Evolutionary conservation across 2,113 vertebrate genomes (phyloP).

Genomic region (Halichoerus grypus): DNA sequence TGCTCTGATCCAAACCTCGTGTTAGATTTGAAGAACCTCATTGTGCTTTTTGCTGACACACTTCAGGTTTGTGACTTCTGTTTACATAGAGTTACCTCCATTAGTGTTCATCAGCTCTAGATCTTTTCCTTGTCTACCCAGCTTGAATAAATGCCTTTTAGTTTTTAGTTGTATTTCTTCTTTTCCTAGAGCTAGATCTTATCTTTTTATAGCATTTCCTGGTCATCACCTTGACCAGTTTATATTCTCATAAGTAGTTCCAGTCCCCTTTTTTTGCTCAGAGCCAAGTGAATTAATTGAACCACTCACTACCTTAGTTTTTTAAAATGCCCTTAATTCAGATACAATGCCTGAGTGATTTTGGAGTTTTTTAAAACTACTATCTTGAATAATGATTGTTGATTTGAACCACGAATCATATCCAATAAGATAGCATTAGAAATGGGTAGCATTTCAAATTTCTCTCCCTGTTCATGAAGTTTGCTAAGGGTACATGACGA

Average conservation of each 20-base stretch:
- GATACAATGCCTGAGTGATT: background rate
- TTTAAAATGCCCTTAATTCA: conserved; percentile 33
- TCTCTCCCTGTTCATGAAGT: background rate
- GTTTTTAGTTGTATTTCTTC: background rate
- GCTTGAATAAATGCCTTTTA: background rate
- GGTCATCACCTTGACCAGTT: background rate
- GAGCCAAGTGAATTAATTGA: background rate
- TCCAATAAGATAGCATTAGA: background rate
- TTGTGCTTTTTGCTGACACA: conserved; percentile 97
- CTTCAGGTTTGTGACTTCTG: conserved; percentile 90
- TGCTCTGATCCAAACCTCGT: conserved; percentile 97
- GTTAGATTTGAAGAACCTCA: conserved; percentile 98
- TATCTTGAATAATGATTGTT: background rate
- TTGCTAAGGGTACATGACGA: background rate
- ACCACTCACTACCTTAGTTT: background rate
- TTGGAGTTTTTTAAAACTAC: conserved; percentile 15
- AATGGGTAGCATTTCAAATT: background rate
- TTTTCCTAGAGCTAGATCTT: background rate
- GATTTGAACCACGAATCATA: background rate
- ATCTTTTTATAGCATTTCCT: background rate
- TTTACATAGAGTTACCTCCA: rapidly evolving
- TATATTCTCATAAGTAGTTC: background rate
- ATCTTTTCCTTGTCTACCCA: background rate
- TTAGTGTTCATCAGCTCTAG: background rate
- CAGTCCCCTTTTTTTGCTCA: background rate